These are phyloP conservation scores for Lepidurus packardi DNA, from an alignment of 1,140 invertebrate species.

Conservation along the genomic window DNA sequence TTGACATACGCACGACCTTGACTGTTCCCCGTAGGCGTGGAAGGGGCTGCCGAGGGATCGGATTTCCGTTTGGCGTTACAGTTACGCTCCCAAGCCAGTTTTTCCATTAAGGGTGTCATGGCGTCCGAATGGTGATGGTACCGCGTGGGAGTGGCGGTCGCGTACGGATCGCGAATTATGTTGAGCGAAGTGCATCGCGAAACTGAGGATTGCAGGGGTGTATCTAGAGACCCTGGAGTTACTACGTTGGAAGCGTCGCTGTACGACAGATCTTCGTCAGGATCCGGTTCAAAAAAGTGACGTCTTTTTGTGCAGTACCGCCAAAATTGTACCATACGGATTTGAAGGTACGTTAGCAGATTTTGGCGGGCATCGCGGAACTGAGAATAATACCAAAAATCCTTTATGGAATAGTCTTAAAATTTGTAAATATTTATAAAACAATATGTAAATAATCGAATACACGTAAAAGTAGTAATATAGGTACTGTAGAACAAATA, in stretches of 20 bases:
- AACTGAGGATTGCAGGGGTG: conserved; percentile 67
- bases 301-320: not conserved
- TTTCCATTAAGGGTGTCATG: conserved; percentile 46
- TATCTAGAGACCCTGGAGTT: conserved; percentile 78
- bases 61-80: conserved; percentile 14
- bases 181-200: conserved; percentile 77
- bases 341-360: conserved; percentile 11
- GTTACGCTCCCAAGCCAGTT: conserved; percentile 37
- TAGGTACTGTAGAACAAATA: not conserved
- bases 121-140: conserved; percentile 37
- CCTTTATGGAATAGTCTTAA: not conserved
- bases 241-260: conserved; percentile 39
- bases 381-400: not conserved
- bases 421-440: too few species aligned
- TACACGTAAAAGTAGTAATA: too few species aligned
- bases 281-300: conserved; percentile 36
- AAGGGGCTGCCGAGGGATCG: conserved; percentile 42
- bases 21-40: conserved; percentile 41
- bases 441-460: too few species aligned
- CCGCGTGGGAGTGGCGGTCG: conserved; percentile 24
- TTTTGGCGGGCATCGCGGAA: not conserved
- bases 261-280: conserved; percentile 41
- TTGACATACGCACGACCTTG: conserved; percentile 43
- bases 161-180: conserved; percentile 56
- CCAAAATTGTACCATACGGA: not conserved